Percentiles rank a stretch among this genome's conserved stretches.
Conservation (phyloP, 1,140 invertebrate species). For the Heliconius hermathena region DNA sequence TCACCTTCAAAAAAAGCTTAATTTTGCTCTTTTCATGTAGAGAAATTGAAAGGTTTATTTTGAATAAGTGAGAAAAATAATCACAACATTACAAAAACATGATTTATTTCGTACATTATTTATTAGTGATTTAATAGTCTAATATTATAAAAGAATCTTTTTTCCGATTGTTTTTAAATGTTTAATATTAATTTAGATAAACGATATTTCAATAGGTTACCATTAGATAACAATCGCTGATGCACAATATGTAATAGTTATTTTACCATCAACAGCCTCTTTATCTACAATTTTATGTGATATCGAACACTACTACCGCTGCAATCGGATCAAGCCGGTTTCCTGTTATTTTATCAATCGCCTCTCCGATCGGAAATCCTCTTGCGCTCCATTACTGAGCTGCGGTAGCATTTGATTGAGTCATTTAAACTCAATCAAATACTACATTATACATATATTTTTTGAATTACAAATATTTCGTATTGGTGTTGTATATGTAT, state of each 20-base stretch:
- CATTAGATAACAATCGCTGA: not conserved
- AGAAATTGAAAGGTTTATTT: not conserved
- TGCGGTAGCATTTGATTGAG: not conserved
- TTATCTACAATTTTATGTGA: not conserved
- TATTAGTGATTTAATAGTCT: no score
- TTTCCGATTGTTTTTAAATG: no score
- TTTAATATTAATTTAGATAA: no score
- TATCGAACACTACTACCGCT: not conserved
- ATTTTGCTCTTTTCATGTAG: not conserved
- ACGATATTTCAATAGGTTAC: not conserved
- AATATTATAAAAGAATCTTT: no score
- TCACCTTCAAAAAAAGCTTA: not conserved
- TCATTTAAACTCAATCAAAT: not conserved
- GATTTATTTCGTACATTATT: no score
- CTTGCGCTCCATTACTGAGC: constrained; percentile 18
- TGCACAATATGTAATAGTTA: not conserved
- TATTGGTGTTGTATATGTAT: no score
- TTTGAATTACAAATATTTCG: no score
- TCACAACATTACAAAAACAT: no score
- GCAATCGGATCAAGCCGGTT: constrained; percentile 17
- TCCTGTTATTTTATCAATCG: constrained; percentile 25
- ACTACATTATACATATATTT: no score
- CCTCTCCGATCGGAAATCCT: constrained; percentile 36
- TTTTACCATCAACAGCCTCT: not conserved
- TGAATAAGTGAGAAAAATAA: no score